Conservation (phyloP, 2,888 invertebrate genomes). For the Gari tellinella region DNA sequence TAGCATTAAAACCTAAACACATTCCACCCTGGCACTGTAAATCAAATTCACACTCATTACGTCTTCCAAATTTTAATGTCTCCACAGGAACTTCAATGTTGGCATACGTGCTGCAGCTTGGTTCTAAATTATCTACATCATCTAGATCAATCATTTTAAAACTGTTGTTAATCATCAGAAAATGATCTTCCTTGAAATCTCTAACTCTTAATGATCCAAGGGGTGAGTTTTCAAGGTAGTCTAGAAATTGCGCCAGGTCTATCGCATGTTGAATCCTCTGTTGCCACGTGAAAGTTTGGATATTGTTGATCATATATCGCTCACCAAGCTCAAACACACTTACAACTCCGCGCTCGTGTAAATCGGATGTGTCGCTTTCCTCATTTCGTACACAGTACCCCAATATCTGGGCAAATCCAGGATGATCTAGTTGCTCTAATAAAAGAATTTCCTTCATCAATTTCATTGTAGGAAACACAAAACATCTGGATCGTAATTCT, state of each 20-base stretch:
- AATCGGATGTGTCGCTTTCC: constrained; percentile 79
- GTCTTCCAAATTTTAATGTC: constrained; percentile 25
- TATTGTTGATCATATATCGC: constrained; percentile 70
- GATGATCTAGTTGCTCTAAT: constrained; percentile 77
- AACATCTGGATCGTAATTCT: constrained; percentile 67
- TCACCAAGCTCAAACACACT: constrained; percentile 79
- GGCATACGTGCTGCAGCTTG: constrained; percentile 66
- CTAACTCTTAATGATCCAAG: constrained; percentile 80
- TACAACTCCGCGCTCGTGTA: constrained; percentile 79
- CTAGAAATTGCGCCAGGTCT: constrained; percentile 76
- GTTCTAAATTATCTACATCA: constrained; percentile 80
- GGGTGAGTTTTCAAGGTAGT: constrained; percentile 79
- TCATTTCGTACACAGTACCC: constrained; percentile 82
- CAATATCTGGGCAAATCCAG: constrained; percentile 75
- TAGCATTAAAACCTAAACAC: constrained; percentile 79
- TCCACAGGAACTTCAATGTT: constrained; percentile 29
- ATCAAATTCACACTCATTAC: constrained; percentile 63
- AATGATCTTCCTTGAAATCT: constrained; percentile 81
- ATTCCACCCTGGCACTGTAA: constrained; percentile 70
- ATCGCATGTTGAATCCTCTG: constrained; percentile 70
- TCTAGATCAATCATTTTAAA: constrained; percentile 82
- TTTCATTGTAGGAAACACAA: constrained; percentile 78
- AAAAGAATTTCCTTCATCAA: constrained; percentile 83
- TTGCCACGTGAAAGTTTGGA: constrained; percentile 74
- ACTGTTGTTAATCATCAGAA: constrained; percentile 73